phyloP scores from a whole-genome alignment of 53 echinoderm and acorn worm species.

The Holothuria scabra region DNA sequence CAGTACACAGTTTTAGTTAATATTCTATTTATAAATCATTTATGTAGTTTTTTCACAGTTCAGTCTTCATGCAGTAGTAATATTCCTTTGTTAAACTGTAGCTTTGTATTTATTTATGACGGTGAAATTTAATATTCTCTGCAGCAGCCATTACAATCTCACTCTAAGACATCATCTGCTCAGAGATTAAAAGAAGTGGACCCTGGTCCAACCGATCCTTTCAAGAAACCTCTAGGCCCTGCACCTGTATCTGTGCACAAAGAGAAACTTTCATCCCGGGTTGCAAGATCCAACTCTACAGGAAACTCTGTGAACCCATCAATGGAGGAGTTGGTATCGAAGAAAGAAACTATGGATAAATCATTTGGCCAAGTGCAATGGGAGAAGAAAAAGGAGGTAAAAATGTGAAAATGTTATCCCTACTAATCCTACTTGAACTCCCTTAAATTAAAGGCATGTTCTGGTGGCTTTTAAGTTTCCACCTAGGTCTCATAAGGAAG shows the following conservation, averaged over 20 bases:
- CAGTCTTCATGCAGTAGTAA: too few species aligned
- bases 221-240: constrained; percentile 12
- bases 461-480: too few species aligned
- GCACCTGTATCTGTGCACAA: constrained; percentile 7
- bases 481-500: too few species aligned
- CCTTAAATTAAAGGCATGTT: not conserved
- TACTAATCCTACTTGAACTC: too few species aligned
- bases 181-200: not conserved
- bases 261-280: constrained; percentile 18
- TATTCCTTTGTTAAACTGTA: too few species aligned
- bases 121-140: not conserved
- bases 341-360: not conserved
- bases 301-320: constrained; percentile 11
- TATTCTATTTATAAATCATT: too few species aligned
- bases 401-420: not conserved
- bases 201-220: not conserved
- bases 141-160: constrained; percentile 15
- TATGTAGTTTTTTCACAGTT: too few species aligned
- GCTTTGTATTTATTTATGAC: too few species aligned
- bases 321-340: constrained; percentile 45
- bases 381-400: constrained; percentile 24
- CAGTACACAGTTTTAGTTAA: too few species aligned
- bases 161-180: not conserved
- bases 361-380: constrained; percentile 2
- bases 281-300: not conserved